These are phyloP conservation scores for Cyprinus carpio DNA, from an alignment of 2,113 vertebrate species.

Conservation along the genomic window DNA sequence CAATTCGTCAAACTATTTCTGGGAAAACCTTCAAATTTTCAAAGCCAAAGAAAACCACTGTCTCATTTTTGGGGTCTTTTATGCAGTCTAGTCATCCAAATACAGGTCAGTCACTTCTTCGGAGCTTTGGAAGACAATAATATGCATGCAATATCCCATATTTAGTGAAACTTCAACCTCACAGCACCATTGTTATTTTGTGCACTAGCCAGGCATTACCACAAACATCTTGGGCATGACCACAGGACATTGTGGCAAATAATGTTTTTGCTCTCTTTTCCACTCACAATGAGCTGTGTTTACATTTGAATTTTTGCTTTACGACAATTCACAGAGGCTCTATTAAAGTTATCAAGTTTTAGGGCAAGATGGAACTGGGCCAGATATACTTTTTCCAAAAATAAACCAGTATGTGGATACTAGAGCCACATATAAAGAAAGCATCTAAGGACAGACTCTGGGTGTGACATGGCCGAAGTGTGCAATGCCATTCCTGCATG, in stretches of 20 bases:
- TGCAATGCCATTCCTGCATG: not conserved
- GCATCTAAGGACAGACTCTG: constrained; percentile 30
- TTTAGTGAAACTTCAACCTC: not conserved
- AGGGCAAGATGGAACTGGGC: not conserved
- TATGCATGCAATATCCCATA: constrained; percentile 2
- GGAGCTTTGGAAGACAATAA: not conserved
- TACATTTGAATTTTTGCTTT: constrained; percentile 30
- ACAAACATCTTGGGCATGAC: constrained; percentile 38
- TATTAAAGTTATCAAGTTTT: constrained; percentile 34
- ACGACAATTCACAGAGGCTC: constrained; percentile 20
- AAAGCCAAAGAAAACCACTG: constrained; percentile 53
- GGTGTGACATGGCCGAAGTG: not conserved
- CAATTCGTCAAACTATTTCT: constrained; percentile 53
- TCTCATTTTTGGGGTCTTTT: constrained; percentile 33
- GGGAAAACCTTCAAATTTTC: constrained; percentile 31
- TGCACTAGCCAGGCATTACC: constrained; percentile 17
- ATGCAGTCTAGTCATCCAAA: constrained; percentile 22
- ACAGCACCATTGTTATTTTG: constrained; percentile 41
- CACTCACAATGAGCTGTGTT: constrained; percentile 23
- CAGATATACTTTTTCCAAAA: constrained; percentile 29
- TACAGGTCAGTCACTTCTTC: not conserved
- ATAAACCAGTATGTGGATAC: constrained; percentile 30
- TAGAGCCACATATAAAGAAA: constrained; percentile 28
- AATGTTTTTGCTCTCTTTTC: constrained; percentile 10
- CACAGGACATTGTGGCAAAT: constrained; percentile 18